Evolutionary conservation across 2,888 invertebrate species (phyloP).

Genomic region (Halictus quadricinctus): DNA sequence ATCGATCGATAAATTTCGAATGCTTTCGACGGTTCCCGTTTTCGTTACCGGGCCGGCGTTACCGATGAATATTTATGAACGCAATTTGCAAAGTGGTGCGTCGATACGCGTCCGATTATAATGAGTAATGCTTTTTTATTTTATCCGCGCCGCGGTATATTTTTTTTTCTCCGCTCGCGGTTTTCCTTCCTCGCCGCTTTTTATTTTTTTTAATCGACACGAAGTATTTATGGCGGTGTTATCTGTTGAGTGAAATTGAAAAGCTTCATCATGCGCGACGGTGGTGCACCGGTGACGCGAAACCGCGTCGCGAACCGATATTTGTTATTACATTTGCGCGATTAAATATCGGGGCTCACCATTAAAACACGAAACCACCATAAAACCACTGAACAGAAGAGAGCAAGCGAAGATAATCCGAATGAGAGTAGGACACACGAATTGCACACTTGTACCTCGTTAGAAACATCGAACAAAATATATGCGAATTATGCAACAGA

Average conservation of each 20-base stretch:
- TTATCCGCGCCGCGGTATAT: background rate
- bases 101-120: constrained; percentile 53
- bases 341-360: constrained; percentile 30
- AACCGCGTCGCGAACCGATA: constrained; percentile 30
- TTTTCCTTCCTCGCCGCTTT: constrained; percentile 41
- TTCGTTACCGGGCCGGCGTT: constrained; percentile 40
- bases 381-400: too few species aligned
- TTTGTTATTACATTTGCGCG: constrained; percentile 44
- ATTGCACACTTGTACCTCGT: too few species aligned
- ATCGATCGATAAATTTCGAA: constrained; percentile 50
- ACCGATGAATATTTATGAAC: constrained; percentile 58
- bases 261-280: constrained; percentile 52
- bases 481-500: too few species aligned
- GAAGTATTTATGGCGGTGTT: constrained; percentile 48
- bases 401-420: too few species aligned
- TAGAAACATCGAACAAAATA: too few species aligned
- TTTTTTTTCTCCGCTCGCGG: constrained; percentile 2
- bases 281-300: constrained; percentile 29
- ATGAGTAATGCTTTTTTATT: constrained; percentile 42
- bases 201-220: constrained; percentile 40
- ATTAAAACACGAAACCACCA: background rate
- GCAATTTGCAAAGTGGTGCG: constrained; percentile 59
- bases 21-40: constrained; percentile 53
- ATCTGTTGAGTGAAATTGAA: constrained; percentile 57
- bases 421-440: too few species aligned